A percentile compares a stretch with the other conserved stretches of the same genome.
phyloP scores from a whole-genome alignment of 2,113 vertebrate genomes.

The Polyodon spathula region DNA sequence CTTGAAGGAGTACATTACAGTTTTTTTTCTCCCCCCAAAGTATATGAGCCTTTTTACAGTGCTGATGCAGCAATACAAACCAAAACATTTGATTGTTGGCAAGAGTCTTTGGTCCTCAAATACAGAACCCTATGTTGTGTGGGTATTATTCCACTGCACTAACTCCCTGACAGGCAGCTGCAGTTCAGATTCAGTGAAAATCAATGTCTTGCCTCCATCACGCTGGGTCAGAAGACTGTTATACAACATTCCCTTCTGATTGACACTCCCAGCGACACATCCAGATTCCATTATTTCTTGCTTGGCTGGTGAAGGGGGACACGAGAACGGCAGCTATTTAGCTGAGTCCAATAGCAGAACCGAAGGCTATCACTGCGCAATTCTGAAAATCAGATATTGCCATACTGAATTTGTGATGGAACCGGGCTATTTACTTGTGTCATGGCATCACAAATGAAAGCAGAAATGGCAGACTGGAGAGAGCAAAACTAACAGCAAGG shows the following conservation, averaged over 20 bases:
- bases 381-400: no score
- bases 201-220: neutral
- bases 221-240: conserved; percentile 5
- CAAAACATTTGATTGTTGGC: conserved; percentile 8
- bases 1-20: conserved; percentile 13
- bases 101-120: neutral
- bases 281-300: neutral
- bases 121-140: neutral
- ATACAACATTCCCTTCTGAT: conserved; percentile 4
- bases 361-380: no score
- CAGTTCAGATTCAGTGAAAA: conserved; percentile 3
- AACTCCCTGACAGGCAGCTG: neutral
- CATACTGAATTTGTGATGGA: no score
- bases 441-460: no score
- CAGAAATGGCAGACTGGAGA: no score
- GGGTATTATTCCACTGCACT: neutral
- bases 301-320: no score
- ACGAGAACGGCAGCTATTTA: no score
- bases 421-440: no score
- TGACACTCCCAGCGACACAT: neutral
- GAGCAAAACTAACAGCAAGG: no score
- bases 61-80: conserved; percentile 12
- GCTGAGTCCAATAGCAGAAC: no score
- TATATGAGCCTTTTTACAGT: conserved; percentile 7
- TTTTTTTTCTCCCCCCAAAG: conserved; percentile 5